phyloP scores from a whole-genome alignment of 2,888 invertebrate species.

The Synergus itoensis region DNA sequence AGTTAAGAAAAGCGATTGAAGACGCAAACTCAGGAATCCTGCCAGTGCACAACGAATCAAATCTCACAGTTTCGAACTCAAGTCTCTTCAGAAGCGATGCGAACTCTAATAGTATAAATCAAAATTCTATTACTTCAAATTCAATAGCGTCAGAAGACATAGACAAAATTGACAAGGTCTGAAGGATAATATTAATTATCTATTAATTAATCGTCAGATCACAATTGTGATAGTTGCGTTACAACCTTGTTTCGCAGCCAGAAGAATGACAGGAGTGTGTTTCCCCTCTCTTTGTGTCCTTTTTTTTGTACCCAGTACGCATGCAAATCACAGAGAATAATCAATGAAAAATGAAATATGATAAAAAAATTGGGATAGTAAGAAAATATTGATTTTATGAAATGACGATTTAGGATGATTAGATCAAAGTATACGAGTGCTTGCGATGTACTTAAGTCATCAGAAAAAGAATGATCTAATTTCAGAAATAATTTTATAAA shows the following conservation, averaged over 20 bases:
- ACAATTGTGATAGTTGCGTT: conserved; percentile 75
- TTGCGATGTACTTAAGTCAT: conserved; percentile 50
- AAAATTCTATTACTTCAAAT: conserved; percentile 41
- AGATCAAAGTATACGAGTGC: neutral
- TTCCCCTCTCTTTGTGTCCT: conserved; percentile 48
- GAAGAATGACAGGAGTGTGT: conserved; percentile 52
- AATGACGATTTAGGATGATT: neutral
- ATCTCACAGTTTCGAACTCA: conserved; percentile 66
- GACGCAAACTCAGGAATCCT: conserved; percentile 90
- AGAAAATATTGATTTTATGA: neutral
- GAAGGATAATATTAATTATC: conserved; percentile 46
- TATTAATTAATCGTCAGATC: conserved; percentile 46
- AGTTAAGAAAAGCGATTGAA: conserved; percentile 93
- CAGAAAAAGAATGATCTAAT: conserved; percentile 37
- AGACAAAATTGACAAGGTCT: conserved; percentile 69
- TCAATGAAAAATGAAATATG: neutral
- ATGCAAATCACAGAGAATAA: conserved; percentile 42
- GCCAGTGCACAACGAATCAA: conserved; percentile 74
- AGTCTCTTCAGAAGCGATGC: conserved; percentile 66
- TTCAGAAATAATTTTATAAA: conserved; percentile 32
- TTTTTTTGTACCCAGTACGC: conserved; percentile 34
- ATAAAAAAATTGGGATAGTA: neutral
- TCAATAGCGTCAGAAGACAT: conserved; percentile 59
- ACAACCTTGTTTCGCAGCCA: conserved; percentile 65
- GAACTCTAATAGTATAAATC: conserved; percentile 62